Base-by-base conservation (phyloP, 30 jellyfish, hydroid and myxozoan genomes). In the Rhopilema esculentum region DNA sequence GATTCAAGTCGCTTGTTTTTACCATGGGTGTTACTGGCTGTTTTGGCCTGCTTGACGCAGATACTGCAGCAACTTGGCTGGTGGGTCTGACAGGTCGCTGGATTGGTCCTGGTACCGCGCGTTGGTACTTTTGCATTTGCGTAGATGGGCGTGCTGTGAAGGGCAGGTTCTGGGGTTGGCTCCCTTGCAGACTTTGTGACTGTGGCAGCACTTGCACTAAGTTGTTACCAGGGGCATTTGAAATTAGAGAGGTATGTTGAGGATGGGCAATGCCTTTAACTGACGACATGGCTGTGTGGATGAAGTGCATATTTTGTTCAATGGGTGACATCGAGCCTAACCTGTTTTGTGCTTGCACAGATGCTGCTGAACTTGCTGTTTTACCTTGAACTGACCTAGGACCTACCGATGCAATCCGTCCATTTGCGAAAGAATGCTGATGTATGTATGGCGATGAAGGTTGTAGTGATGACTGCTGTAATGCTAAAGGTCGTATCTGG, bases 371-470 rank as follows among this genome's bases (percentile, higher is more conserved):
- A 22, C 96, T 24, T 16, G 69, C 86, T 40, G 95, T 50, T 66
- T 86, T 93, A 48, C 95, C 94, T 20, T 86, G 93, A 40, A 82
- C 82, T 32, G 98, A 78, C 49, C 97, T 84, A 16, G 99, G 99
- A 17, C 99, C 92, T 1, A 95, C 97, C 4, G 99, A 87, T 22
- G 99, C 99, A 27, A 95, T 92, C 33, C 91, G 91, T 26, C 96
- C 93, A 23, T 73, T 69, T 15, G 33, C 86, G 49, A 86, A 89
- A 27, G 84, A 79, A 24, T 71, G 92, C 53, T 80, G 92, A 18
- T 83, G 96, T 40, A 88, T 61, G 17, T 48, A 77, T 40, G 70
- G 89, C 9, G 94, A 63, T 8, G 82, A 33, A 49, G 75, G 94
- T 66, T 85, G 94, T 26, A 73, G 26, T 0, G 87, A 52, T 1